Evolutionary conservation across 2,888 invertebrate species (phyloP).

Genomic region (Lycia hirtaria): DNA sequence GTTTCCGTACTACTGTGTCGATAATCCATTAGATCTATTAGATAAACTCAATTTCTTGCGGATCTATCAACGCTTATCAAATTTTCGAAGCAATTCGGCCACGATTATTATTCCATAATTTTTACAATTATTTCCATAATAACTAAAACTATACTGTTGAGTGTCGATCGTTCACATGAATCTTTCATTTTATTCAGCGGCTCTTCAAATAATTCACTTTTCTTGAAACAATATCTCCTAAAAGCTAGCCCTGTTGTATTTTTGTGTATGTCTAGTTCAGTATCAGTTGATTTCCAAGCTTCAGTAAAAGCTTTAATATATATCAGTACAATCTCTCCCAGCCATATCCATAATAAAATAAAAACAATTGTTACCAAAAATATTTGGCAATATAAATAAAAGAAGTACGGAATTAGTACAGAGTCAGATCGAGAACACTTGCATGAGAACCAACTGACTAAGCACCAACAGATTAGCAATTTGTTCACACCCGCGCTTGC

Average conservation of each 20-base stretch:
- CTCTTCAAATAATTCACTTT: slow-evolving; percentile 71
- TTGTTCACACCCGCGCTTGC: slow-evolving; percentile 70
- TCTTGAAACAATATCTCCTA: slow-evolving; percentile 72
- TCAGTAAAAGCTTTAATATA: slow-evolving; percentile 52
- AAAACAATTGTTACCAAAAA: slow-evolving; percentile 60
- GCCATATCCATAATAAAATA: slow-evolving; percentile 57
- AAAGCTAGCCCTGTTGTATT: slow-evolving; percentile 54
- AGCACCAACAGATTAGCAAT: slow-evolving; percentile 71
- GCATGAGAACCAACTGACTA: slow-evolving; percentile 73
- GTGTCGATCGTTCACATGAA: background rate
- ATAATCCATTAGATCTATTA: no score
- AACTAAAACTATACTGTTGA: background rate
- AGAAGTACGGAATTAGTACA: slow-evolving; percentile 73
- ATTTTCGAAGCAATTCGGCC: no score
- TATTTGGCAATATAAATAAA: slow-evolving; percentile 74
- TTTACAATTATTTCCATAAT: slow-evolving; percentile 2
- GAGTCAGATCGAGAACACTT: slow-evolving; percentile 68
- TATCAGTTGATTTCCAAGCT: background rate
- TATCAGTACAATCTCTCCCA: slow-evolving; percentile 61
- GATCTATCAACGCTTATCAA: no score
- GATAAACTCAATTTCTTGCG: no score
- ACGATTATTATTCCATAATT: slow-evolving; percentile 7
- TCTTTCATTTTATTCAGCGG: slow-evolving; percentile 41
- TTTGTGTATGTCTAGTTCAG: background rate
- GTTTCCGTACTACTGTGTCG: no score